Base-by-base conservation (phyloP, 2,888 invertebrate genomes). In the Allacma fusca region DNA sequence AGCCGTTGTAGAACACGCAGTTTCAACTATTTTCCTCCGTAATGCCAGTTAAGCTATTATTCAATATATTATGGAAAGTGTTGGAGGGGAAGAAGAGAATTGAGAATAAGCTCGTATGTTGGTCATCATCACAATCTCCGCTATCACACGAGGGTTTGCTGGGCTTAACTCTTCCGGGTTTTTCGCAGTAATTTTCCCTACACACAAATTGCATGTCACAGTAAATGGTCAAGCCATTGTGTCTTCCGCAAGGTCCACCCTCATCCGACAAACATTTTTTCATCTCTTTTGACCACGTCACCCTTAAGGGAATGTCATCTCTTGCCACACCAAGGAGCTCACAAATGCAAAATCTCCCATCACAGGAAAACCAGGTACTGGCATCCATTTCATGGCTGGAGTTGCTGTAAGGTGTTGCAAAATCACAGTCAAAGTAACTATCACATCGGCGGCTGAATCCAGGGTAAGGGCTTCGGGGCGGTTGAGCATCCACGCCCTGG, bases 381-480 rank as follows among this genome's bases (percentile, higher is more conserved):
- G 12, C 59, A 19, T 59, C n/a, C n/a, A 59, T 59, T n/a, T 59
- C 59, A 2, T 23, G 50, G 12, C 65, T 65, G 28, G 26, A 1
- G 21, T 75, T 26, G 5, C 5, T 59, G 59, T 59, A 59, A 5
- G 59, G 57, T 29, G 21, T 67, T 24, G 68, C 59, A n/a, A 75
- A 75, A 19, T 75, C 75, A 67, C 75, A 75, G 13, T 75, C 75
- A 50, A 75, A 75, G 50, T 75, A 75, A 50, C 67, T 68, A 1
- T 75, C 50, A 44, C 75, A 75, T 0, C 21, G 44, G 16, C 75
- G 67, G 50, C 67, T 50, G 50, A 75, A 75, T 0, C 57, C 75
- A 0, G 67, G 68, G 24, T 26, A 70, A 23, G 70, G 26, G 23
- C 70, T 43, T 29, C 13, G n/a, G 12, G 29, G 21, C 9, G 44